Conservation (phyloP, 2,113 vertebrate genomes). For the Trachemys scripta region DNA sequence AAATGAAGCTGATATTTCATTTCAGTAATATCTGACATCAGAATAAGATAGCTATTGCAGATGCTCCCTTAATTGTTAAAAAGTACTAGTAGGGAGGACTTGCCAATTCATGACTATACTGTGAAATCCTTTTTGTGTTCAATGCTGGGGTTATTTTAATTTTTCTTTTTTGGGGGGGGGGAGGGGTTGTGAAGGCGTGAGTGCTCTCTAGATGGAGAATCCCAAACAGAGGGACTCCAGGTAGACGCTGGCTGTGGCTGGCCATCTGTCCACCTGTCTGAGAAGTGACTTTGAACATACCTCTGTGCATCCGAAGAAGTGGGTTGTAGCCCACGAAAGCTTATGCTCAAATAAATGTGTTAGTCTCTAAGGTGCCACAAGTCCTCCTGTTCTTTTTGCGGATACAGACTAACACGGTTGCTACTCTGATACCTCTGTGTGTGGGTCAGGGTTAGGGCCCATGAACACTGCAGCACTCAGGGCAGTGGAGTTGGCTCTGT, state of each 20-base stretch:
- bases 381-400: too few species aligned
- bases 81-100: neutral
- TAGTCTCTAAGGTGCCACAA: too few species aligned
- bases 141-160: neutral
- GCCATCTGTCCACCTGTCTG: neutral
- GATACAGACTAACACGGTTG: too few species aligned
- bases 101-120: neutral
- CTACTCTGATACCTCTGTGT: neutral
- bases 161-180: neutral
- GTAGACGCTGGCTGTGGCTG: neutral
- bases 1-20: neutral
- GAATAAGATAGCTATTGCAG: neutral
- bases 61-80: neutral
- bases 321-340: too few species aligned
- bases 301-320: too few species aligned
- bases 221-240: neutral
- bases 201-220: neutral
- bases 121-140: neutral
- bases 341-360: too few species aligned
- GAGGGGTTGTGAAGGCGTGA: neutral
- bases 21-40: neutral
- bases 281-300: neutral
- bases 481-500: neutral
- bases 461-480: neutral
- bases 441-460: neutral